Evolutionary conservation across 2,888 invertebrate species (phyloP).

Genomic region (Clostera curtula): DNA sequence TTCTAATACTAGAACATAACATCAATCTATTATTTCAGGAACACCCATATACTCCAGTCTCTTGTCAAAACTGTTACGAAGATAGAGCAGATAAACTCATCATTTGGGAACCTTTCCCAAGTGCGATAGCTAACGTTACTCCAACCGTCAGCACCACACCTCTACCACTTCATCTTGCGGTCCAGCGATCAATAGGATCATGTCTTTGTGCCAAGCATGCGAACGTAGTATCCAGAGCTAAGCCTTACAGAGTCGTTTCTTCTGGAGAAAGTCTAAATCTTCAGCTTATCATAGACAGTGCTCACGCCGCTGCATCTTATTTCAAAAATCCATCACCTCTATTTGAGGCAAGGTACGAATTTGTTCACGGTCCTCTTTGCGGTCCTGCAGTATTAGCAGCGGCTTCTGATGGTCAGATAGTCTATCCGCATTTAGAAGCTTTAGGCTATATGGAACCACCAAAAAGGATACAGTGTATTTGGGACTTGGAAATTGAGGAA

Average conservation of each 20-base stretch:
- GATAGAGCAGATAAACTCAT: slow-evolving; percentile 89
- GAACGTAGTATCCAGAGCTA: slow-evolving; percentile 72
- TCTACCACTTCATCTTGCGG: slow-evolving; percentile 75
- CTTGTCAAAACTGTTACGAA: slow-evolving; percentile 90
- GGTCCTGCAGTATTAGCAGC: slow-evolving; percentile 88
- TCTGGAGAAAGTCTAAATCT: slow-evolving; percentile 87
- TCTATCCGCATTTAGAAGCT: slow-evolving; percentile 89
- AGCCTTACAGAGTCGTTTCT: slow-evolving; percentile 81
- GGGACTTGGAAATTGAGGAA: slow-evolving; percentile 87
- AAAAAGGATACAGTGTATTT: slow-evolving; percentile 84
- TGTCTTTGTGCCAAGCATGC: slow-evolving; percentile 82
- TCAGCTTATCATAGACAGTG: slow-evolving; percentile 87
- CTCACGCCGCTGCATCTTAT: slow-evolving; percentile 89
- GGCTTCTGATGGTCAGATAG: slow-evolving; percentile 88
- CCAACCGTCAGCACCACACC: slow-evolving; percentile 57
- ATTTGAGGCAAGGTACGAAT: slow-evolving; percentile 91
- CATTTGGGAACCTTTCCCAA: slow-evolving; percentile 81
- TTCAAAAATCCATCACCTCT: slow-evolving; percentile 90
- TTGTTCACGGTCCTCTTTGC: slow-evolving; percentile 91
- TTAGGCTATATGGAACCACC: slow-evolving; percentile 80
- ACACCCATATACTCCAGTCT: slow-evolving; percentile 84
- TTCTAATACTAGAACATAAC: too few species aligned
- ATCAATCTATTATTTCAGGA: slow-evolving; percentile 70
- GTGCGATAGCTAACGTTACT: slow-evolving; percentile 42
- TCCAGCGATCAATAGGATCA: slow-evolving; percentile 80